Base-by-base conservation (phyloP, 2,113 vertebrate species). In the human region DNA sequence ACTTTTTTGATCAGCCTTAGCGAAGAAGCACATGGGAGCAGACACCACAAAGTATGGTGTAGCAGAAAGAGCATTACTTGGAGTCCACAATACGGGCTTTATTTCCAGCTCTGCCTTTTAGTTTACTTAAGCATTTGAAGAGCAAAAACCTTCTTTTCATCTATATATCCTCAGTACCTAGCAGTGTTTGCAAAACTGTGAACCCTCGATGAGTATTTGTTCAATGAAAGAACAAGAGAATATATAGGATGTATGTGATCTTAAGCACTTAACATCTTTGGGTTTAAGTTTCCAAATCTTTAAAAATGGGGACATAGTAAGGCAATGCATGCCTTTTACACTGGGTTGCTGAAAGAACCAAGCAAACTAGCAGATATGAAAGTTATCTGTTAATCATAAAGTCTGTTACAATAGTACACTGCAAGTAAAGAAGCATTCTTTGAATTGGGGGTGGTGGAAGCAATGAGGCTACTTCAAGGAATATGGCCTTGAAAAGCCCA, bases 141-240 rank as follows among this genome's bases (percentile, higher is more conserved):
- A 61, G 38, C 20, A 87, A 68, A 50, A 72, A 45, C 22, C 40
- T 88, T 25, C 48, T 70, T 88, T 59, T 6, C 59, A 55, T 16
- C 87, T 45, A 14, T 2, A 2, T 11, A 22, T n/a, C 59, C 57
- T 94, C 18, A 52, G 30, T 38, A 61, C 10, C 23, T n/a, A 57
- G 81, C 22, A 35, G 35, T 12, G 6, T 50, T 11, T 14, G 8
- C n/a, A 52, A 78, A 18, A n/a, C 0, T 0, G 12, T 1, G 6
- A 43, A 23, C 17, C 23, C 35, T 50, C 18, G 2, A 1, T 22
- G 18, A 94, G 30, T 57, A 70, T 16, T 4, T 92, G 70, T 14
- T 79, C 87, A 70, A 23, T 16, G 35, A 83, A 85, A 93, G 70
- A 64, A 57, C 43, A 87, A 55, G 89, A 55, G 22, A 81, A 85